These are phyloP conservation scores for Pristionchus mayeri DNA, from an alignment of 2,888 invertebrate species.

Conservation along the genomic window DNA sequence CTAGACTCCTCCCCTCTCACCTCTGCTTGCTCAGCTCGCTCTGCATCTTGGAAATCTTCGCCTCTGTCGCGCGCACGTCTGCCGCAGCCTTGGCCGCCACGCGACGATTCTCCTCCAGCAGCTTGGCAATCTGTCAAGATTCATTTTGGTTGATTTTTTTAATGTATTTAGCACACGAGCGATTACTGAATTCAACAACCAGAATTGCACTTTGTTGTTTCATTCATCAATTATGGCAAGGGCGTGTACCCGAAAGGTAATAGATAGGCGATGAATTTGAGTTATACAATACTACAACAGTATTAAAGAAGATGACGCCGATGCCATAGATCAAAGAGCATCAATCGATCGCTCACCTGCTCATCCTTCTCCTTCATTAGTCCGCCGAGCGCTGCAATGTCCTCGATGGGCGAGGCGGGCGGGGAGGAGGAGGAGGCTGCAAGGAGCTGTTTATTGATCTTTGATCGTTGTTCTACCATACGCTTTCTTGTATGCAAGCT, in stretches of 20 bases:
- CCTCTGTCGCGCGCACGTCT: conserved; percentile 84
- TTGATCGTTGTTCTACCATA: not conserved
- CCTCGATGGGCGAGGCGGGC: conserved; percentile 82
- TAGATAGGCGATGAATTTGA: too few relatives aligned
- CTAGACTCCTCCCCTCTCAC: conserved; percentile 77
- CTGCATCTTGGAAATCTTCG: conserved; percentile 85
- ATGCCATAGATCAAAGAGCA: not conserved
- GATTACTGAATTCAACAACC: too few relatives aligned
- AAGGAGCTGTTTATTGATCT: not conserved
- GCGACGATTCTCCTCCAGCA: conserved; percentile 53
- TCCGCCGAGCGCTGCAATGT: conserved; percentile 63
- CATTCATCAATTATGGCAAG: too few relatives aligned
- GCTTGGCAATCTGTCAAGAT: conserved; percentile 80
- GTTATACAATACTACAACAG: too few relatives aligned
- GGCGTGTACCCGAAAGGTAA: too few relatives aligned
- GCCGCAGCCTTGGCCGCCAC: conserved; percentile 43
- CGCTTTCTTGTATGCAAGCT: too few relatives aligned
- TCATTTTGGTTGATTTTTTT: too few relatives aligned
- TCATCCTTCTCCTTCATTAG: conserved; percentile 65
- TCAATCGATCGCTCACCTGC: conserved; percentile 48
- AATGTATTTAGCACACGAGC: too few relatives aligned
- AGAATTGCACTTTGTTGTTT: too few relatives aligned
- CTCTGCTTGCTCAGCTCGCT: conserved; percentile 78
- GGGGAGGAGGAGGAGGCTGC: conserved; percentile 78
- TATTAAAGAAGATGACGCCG: too few relatives aligned